Evolutionary conservation across 2,888 invertebrate species (phyloP), one percentile per base, ranked within the genome.

Genomic region (Drosophila mulleri): DNA sequence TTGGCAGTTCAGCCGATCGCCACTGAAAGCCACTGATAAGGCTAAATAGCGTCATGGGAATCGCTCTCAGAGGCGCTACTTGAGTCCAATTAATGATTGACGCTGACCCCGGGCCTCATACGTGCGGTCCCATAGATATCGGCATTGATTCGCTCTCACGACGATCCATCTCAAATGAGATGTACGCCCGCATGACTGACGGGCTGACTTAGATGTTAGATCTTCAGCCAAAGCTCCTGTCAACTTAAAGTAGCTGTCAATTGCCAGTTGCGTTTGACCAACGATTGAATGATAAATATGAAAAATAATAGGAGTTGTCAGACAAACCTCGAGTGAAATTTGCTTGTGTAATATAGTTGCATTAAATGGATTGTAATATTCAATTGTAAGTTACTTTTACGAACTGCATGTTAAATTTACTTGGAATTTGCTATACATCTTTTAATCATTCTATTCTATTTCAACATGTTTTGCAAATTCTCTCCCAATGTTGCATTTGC

Each of bases 1-100:
- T 75, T 75, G 72, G 50, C 70, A 69, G 74, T 61, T 75, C 32
- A 23, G 16, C n/a, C 37, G 42, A 14, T 47, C 29, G 35, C 37
- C 14, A n/a, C n/a, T n/a, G n/a, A 65, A 29, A 47, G 53, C 44
- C 56, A 53, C 42, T 48, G 73, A 73, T 65, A 58, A 44, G 61
- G 16, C 70, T 47, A 67, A 39, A 26, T 50, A 72, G 41, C 42
- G 56, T 32, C 56, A 61, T 69, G 69, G 57, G 60, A 65, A 69
- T 26, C 20, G 29, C n/a, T 14, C 8, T 45, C 32, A 16, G 41
- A 16, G 72, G 11, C 39, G 35, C 23, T 58, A 35, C n/a, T 18
- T 5, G 26, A 37, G 20, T 32, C 47, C 2, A n/a, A 62, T 61
- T n/a, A 7, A 7, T 56, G 52, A 60, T 64, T 70, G 53, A 65